Base-by-base conservation (phyloP, 2,888 invertebrate genomes). In the Lottia gigantea region DNA sequence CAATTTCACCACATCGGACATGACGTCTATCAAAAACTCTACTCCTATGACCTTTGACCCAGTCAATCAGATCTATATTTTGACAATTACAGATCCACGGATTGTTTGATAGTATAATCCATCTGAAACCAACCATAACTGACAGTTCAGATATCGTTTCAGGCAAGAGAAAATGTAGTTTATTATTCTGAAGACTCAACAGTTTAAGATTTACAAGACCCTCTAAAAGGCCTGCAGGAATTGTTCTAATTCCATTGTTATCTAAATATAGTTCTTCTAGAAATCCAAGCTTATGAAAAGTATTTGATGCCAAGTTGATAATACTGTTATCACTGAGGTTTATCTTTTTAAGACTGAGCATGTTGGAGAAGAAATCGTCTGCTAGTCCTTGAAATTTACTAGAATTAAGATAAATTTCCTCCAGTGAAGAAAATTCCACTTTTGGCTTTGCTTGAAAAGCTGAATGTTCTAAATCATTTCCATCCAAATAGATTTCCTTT, bases 371-470 rank as follows among this genome's bases (percentile, higher is more conserved):
- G 19, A 40, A 46, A 15, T 3, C 15, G 6, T 23, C 31, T 1
- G 31, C 19, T 14, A 73, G 4, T 23, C 12, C 49, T 1, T 26
- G 46, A 25, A 73, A 31, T 7, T 62, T 40, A 65, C 73, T 73
- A 62, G 40, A 26, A 55, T 73, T 73, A 3, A 73, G 55, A n/a
- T 73, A 73, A 26, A 73, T 67, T 16, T 70, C 73, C 23, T 64
- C 47, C 15, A 47, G 40, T 4, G 15, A 47, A 23, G 67, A 25
- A 11, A n/a, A 12, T 11, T 19, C 11, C 23, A n/a, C 64, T 0
- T 23, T 26, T n/a, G 26, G 23, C 16, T 25, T 26, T 31, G 12
- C n/a, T 25, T 25, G n/a, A 6, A 8, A 26, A n/a, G 25, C 64
- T 26, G 31, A 8, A 25, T 49, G 25, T 25, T 65, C 64, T 16